Evolutionary conservation across 2,888 invertebrate species (phyloP).

Genomic region (Ypsolopha scabrella): DNA sequence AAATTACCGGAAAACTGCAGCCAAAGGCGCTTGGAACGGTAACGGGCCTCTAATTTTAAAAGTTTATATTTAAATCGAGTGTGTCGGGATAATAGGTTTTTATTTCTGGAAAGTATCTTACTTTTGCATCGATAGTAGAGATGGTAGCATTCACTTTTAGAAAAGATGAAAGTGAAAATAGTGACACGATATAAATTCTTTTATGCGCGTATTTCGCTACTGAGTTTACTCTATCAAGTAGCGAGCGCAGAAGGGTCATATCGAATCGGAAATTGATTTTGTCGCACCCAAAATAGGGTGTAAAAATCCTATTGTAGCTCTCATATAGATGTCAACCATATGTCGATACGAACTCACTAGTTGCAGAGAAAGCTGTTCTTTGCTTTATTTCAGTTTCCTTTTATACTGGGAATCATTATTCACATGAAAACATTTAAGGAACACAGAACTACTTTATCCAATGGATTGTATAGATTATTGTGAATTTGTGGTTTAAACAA

Average conservation of each 20-base stretch:
- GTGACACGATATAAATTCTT: too few relatives aligned
- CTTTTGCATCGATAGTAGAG: too few relatives aligned
- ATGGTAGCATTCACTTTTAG: too few relatives aligned
- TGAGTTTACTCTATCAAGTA: neutral
- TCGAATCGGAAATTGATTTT: constrained; percentile 66
- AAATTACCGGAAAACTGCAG: constrained; percentile 62
- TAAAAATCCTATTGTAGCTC: constrained; percentile 50
- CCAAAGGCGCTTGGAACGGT: constrained; percentile 27
- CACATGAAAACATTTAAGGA: neutral
- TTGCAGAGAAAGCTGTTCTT: too few relatives aligned
- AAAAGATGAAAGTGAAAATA: too few relatives aligned
- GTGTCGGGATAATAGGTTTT: too few relatives aligned
- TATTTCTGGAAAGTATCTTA: too few relatives aligned
- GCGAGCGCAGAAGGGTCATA: constrained; percentile 52
- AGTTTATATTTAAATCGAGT: constrained; percentile 15
- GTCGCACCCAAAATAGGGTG: constrained; percentile 64
- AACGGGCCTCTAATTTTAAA: constrained; percentile 26
- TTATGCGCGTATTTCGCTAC: neutral
- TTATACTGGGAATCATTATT: neutral
- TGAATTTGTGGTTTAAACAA: too few relatives aligned
- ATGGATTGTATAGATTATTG: neutral
- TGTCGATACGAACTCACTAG: constrained; percentile 25
- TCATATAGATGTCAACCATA: constrained; percentile 59
- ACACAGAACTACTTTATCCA: neutral
- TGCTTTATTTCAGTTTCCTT: neutral